These are phyloP conservation scores for Biston betularia DNA, from an alignment of 2,888 invertebrate genomes.

Conservation along the genomic window DNA sequence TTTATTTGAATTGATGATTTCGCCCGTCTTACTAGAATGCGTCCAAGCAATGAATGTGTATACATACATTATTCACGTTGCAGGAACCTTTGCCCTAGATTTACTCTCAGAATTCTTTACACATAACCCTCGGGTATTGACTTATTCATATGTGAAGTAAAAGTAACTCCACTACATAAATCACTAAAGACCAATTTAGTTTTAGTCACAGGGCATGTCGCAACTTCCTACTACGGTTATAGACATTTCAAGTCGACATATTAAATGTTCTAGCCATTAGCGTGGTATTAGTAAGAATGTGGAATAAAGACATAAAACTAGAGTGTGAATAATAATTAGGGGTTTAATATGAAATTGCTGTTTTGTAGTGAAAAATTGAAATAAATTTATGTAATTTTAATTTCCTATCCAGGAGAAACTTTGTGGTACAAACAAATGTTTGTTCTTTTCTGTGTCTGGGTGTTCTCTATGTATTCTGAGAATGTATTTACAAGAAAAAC, in stretches of 20 bases:
- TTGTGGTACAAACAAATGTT: too few species aligned
- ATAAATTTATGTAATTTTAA: too few species aligned
- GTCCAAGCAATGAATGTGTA: slow-evolving; percentile 14
- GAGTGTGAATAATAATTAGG: too few species aligned
- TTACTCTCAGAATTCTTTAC: slow-evolving; percentile 12
- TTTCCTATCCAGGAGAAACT: too few species aligned
- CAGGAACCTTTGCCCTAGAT: slow-evolving; percentile 36
- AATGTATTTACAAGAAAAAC: too few species aligned
- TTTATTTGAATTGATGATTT: slow-evolving; percentile 11
- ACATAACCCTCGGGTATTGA: slow-evolving; percentile 30
- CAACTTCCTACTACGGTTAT: slow-evolving; percentile 42
- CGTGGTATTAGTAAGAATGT: neutral
- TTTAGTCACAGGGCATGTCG: slow-evolving; percentile 49
- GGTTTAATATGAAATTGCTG: too few species aligned
- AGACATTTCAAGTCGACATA: slow-evolving; percentile 33
- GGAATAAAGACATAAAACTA: neutral
- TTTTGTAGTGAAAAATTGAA: too few species aligned
- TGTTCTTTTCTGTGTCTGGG: too few species aligned
- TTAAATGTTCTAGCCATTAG: neutral
- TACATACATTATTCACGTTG: slow-evolving; percentile 29
- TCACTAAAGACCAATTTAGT: slow-evolving; percentile 36
- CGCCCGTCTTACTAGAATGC: slow-evolving; percentile 17
- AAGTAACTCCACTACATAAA: slow-evolving; percentile 39
- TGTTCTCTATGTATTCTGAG: too few species aligned
- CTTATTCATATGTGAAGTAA: slow-evolving; percentile 38